These are phyloP conservation scores for Atta cephalotes DNA, from an alignment of 1,140 invertebrate genomes.

Conservation along the genomic window DNA sequence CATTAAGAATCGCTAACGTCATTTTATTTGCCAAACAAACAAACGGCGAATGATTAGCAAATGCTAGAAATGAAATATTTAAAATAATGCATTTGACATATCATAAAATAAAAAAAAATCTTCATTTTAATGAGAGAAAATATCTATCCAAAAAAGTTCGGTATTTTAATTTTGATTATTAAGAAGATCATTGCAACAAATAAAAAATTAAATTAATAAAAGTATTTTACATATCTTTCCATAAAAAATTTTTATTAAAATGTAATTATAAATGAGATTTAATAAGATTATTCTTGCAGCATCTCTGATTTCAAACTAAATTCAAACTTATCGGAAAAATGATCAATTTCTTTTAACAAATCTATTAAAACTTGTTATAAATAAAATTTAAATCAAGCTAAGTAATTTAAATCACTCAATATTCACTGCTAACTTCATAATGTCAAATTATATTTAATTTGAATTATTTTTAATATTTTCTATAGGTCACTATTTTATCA, in stretches of 20 bases:
- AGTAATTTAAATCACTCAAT: background rate
- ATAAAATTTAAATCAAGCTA: slow-evolving; percentile 7
- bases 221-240: background rate
- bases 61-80: background rate
- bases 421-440: too few relatives aligned
- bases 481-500: too few relatives aligned
- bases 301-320: background rate
- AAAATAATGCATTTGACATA: slow-evolving; percentile 1
- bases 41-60: background rate
- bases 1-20: slow-evolving; percentile 45
- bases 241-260: background rate
- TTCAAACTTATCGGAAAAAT: background rate
- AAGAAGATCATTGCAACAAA: background rate
- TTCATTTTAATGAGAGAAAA: background rate
- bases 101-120: background rate
- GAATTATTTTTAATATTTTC: too few relatives aligned
- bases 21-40: slow-evolving; percentile 23
- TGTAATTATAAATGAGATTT: background rate
- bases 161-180: background rate
- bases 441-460: too few relatives aligned
- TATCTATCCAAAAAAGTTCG: background rate
- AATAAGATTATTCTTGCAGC: background rate
- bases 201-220: background rate
- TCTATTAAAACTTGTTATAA: slow-evolving; percentile 5
- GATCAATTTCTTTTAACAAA: background rate